Evolutionary conservation across 2,888 invertebrate species (phyloP), one percentile per base, ranked within the genome.

Genomic region (Zygaena filipendulae): DNA sequence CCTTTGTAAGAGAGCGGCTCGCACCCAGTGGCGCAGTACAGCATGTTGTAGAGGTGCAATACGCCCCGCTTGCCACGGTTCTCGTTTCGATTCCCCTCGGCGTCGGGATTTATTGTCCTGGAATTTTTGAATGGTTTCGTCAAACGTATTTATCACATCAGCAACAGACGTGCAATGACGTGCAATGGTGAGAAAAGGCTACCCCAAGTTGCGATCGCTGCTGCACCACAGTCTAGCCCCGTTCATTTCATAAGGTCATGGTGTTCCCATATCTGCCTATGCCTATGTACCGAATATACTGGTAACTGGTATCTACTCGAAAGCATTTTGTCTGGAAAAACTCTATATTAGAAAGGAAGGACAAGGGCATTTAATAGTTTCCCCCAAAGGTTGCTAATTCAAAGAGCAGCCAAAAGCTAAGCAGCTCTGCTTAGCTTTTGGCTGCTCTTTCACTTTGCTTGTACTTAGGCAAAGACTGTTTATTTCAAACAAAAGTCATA

Each of bases 1-100:
- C 93, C 92, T 58, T 92, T 92, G 59, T 89, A 92, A 5, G 84
- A 75, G 2, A 93, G 61, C 0, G 94, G 94, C 56, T 92, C 87
- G 49, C 95, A 95, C 3, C 90, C 90, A 0, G 92, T 92, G 1
- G 91, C 88, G 49, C 93, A 94, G 33, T 85, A 84, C 36, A 95
- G 83, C 92, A 94, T 93, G 39, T 91, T 91, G 66, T 91, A 93
- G 10, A 95, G 80, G 48, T 92, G 88, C 7, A 88, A 58, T 1
- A 92, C 90, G 21, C 89, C 90, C 2, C 92, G 82, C 56, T 91
- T 90, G 12, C 82, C 77, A 7, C 92, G 72, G 21, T 64, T 67
- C 19, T 74, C 79, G 2, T 45, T 49, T 28, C 60, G 66, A 31
- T 44, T 59, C 37, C 42, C 45, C 28, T 53, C 55, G 3, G 47